These are phyloP conservation scores for Momotus momota DNA, from an alignment of 2,797 vertebrate species.

Conservation along the genomic window DNA sequence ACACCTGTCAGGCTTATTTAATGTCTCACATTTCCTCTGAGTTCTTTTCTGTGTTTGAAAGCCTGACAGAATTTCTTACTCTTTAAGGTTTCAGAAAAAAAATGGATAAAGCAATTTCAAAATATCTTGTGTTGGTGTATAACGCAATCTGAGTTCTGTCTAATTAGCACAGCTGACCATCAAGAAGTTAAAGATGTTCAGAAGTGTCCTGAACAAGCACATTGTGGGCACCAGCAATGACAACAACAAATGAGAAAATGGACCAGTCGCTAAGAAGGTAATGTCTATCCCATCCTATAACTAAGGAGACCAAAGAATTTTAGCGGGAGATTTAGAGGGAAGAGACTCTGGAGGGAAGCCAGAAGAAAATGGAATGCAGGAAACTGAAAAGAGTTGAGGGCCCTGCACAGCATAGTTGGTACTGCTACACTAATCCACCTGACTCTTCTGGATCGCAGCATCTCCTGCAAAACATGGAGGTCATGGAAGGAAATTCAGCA, in stretches of 20 bases:
- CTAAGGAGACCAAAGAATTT: neutral
- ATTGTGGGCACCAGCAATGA: neutral
- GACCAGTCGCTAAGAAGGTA: neutral
- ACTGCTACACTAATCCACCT: neutral
- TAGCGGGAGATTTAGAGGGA: neutral
- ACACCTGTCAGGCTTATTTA: neutral
- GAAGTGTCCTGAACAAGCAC: neutral
- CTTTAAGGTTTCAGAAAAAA: neutral
- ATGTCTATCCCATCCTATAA: neutral
- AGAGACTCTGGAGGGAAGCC: neutral
- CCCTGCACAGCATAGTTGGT: neutral
- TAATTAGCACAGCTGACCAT: neutral
- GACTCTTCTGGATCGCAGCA: neutral
- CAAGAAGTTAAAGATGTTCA: neutral
- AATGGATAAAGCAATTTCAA: neutral
- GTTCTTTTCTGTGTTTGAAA: neutral
- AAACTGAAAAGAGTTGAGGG: neutral
- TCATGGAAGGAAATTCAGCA: neutral
- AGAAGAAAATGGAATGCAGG: neutral
- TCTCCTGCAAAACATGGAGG: neutral
- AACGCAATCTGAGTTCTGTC: neutral
- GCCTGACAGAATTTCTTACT: neutral
- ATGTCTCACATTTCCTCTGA: neutral
- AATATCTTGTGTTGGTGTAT: too few species aligned
- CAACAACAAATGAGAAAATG: neutral